Conservation (phyloP, 2,113 vertebrate species). For the Poecile atricapillus region DNA sequence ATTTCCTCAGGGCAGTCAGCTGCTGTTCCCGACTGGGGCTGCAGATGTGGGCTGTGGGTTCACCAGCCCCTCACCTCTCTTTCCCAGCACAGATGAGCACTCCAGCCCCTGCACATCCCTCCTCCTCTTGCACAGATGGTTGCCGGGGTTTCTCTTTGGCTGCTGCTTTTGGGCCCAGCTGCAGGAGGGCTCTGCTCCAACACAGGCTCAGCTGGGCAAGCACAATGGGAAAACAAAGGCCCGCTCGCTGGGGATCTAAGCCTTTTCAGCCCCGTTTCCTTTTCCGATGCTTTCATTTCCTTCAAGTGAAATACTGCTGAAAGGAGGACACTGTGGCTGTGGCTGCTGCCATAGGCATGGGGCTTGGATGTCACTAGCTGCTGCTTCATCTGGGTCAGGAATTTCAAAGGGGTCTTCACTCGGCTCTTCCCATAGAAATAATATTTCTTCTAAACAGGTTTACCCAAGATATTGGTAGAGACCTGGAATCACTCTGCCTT, state of each 20-base stretch:
- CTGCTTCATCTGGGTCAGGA: background rate
- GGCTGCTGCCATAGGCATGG: background rate
- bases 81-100: accelerated
- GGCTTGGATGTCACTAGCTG: background rate
- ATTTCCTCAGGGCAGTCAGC: background rate
- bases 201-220: slow-evolving; percentile 53
- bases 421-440: background rate
- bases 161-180: slow-evolving; percentile 54
- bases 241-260: background rate
- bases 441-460: background rate
- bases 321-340: background rate
- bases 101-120: background rate
- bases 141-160: slow-evolving; percentile 48
- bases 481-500: background rate
- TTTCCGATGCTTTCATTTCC: slow-evolving; percentile 52
- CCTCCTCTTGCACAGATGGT: background rate
- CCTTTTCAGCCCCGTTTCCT: slow-evolving; percentile 56
- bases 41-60: background rate
- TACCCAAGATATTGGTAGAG: background rate
- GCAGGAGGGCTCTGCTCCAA: slow-evolving; percentile 66
- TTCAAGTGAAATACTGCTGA: slow-evolving; percentile 3
- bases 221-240: slow-evolving; percentile 56
- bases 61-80: background rate
- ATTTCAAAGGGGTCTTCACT: background rate
- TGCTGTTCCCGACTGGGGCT: background rate